Percentiles rank a stretch among this genome's conserved stretches.
Conservation (phyloP, 2,113 vertebrate species). For the Sylvietta virens region DNA sequence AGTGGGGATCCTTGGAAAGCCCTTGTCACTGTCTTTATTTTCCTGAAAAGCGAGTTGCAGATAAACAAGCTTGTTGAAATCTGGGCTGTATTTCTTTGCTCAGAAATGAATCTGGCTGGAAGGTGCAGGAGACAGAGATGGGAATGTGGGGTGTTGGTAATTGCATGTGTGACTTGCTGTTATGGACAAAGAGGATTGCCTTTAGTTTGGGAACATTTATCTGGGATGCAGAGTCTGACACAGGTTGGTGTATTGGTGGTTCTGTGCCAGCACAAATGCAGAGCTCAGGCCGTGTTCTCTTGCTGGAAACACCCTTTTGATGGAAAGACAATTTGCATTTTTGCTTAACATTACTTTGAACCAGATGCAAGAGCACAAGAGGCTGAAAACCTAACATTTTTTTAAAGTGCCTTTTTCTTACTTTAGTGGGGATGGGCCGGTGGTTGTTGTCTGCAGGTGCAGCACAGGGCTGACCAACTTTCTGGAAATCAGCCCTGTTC, state of each 20-base stretch:
- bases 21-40: neutral
- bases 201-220: neutral
- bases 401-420: neutral
- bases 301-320: neutral
- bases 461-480: fast-evolving
- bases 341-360: neutral
- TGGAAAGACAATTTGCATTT: neutral
- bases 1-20: neutral
- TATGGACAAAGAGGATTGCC: neutral
- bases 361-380: neutral
- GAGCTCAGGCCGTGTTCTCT: neutral
- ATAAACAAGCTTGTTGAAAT: neutral
- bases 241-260: neutral
- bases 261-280: neutral
- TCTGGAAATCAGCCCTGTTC: neutral
- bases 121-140: neutral
- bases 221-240: neutral
- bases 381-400: neutral
- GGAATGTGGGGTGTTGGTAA: neutral
- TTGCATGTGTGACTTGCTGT: neutral
- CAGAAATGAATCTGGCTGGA: neutral
- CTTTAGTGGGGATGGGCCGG: neutral
- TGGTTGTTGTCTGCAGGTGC: neutral
- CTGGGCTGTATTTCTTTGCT: neutral
- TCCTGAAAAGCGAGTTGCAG: neutral